Evolutionary conservation across 2,113 vertebrate genomes (phyloP).

Genomic region (Hemicordylus capensis): DNA sequence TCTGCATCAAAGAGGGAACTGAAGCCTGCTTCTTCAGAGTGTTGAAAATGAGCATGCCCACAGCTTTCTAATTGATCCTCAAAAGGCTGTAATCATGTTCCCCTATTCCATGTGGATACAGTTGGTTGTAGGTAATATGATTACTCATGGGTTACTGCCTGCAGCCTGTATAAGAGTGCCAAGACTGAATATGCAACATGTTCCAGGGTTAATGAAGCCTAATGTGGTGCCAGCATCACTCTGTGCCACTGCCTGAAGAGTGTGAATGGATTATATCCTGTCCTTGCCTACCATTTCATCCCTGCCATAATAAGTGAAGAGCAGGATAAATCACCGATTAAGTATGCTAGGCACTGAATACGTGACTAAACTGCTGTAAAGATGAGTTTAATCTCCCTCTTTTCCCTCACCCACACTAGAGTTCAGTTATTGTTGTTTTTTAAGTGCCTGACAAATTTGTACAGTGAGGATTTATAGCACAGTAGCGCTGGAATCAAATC

Average conservation of each 20-base stretch:
- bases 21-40: constrained; percentile 65
- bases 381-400: constrained; percentile 47
- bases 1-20: constrained; percentile 56
- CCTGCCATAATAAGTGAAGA: constrained; percentile 71
- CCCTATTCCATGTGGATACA: constrained; percentile 68
- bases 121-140: constrained; percentile 78
- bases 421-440: not conserved
- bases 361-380: constrained; percentile 66
- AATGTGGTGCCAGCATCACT: constrained; percentile 78
- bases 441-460: not conserved
- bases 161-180: constrained; percentile 73
- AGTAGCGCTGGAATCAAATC: constrained; percentile 28
- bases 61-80: constrained; percentile 74
- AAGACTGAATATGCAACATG: constrained; percentile 74
- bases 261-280: constrained; percentile 84
- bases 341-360: constrained; percentile 79
- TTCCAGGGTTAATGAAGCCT: constrained; percentile 83
- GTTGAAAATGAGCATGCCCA: constrained; percentile 53
- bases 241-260: constrained; percentile 79
- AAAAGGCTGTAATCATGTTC: constrained; percentile 58
- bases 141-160: constrained; percentile 81
- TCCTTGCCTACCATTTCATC: constrained; percentile 80
- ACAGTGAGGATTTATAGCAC: not conserved
- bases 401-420: constrained; percentile 57
- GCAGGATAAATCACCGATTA: constrained; percentile 75